phyloP scores from a whole-genome alignment of 2,797 vertebrate species.

The Acanthurus lineatus region DNA sequence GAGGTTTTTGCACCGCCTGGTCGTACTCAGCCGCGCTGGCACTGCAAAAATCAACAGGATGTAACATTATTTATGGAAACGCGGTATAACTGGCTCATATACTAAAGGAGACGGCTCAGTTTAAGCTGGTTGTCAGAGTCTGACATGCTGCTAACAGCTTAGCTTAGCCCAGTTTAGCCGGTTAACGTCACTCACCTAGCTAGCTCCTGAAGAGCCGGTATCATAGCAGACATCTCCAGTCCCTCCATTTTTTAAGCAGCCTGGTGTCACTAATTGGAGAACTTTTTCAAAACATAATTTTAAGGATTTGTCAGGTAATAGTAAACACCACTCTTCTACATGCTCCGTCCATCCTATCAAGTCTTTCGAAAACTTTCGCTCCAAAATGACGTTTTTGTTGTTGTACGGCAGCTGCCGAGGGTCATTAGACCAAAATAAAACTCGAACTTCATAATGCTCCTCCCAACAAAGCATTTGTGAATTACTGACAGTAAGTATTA shows the following conservation, averaged over 20 bases:
- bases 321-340: not conserved
- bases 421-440: not conserved
- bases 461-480: not conserved
- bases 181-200: conserved; percentile 85
- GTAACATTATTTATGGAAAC: not conserved
- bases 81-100: fast-evolving
- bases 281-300: not conserved
- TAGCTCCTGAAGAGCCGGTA: conserved; percentile 94
- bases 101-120: not conserved
- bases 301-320: fast-evolving
- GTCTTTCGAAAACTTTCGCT: conserved; percentile 80
- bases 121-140: not conserved
- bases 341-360: not conserved
- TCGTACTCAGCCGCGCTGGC: conserved; percentile 92
- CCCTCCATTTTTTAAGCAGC: conserved; percentile 85
- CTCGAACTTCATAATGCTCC: not conserved
- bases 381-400: conserved; percentile 76
- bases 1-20: conserved; percentile 92
- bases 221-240: conserved; percentile 96
- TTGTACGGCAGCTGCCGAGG: conserved; percentile 67
- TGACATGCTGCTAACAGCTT: conserved; percentile 26
- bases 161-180: conserved; percentile 31
- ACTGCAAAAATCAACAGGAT: conserved; percentile 74
- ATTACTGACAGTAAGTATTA: not conserved
- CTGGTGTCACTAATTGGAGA: not conserved